Evolutionary conservation across 2,113 vertebrate species (phyloP), one percentile per base, ranked within the genome.

Genomic region (Clinocottus analis): DNA sequence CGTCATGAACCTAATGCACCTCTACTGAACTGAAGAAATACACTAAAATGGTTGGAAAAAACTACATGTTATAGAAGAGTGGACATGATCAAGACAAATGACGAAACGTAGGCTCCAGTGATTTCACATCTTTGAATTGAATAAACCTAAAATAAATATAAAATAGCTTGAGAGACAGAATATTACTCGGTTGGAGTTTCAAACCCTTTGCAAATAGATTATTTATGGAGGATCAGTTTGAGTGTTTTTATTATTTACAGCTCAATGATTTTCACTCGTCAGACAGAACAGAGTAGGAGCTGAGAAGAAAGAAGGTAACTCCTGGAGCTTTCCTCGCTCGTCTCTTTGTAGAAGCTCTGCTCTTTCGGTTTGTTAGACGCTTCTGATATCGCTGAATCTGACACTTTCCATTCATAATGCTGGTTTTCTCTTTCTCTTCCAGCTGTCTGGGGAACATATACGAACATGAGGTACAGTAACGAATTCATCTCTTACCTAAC

Each of bases 401-500:
- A 19, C 53, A n/a, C 37, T 62, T 64, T 43, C 7, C 11, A 70
- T 39, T 79, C 10, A 21, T 62, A 13, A 75, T 76, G 45, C 35
- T 63, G 23, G 58, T 33, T 62, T 72, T 49, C 4, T 74, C 70
- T 75, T 43, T 84, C 11, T 91, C 51, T 93, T 93, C 31, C 79
- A 95, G 95, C 95, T 90, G 94, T 95, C 75, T 95, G 94, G 95
- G 95, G 93, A 91, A 93, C 94, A 45, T 95, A 94, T 58, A 92
- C 92, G 4, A 95, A 94, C 78, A 94, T 95, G 92, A 95, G 95
- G 95, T 95, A 94, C 59, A 77, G 55, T 83, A 37, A 71, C 12
- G 35, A 0, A 21, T 76, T 63, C 67, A 6, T 35, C 0, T 56
- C 3, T 62, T n/a, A 45, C 3, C 5, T 23, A 33, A 69, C 3